A percentile compares a stretch with the other conserved stretches of the same genome.
Evolutionary conservation across 1,140 invertebrate species (phyloP).

Genomic region (Artemia franciscana): DNA sequence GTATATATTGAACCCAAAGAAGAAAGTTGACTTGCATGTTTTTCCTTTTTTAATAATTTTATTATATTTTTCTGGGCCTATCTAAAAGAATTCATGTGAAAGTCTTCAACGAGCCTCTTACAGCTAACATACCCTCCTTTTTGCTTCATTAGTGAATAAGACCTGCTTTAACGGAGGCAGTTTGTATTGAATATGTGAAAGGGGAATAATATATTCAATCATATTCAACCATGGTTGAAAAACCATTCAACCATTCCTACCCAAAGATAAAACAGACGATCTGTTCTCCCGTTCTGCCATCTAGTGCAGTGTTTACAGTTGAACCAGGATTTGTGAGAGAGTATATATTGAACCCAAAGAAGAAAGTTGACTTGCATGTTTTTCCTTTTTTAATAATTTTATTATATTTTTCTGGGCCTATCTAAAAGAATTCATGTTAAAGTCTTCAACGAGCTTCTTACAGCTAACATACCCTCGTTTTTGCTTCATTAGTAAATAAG

Average conservation of each 20-base stretch:
- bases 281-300: conserved; percentile 11
- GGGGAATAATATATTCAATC: too few relatives aligned
- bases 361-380: conserved; percentile 5
- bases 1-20: conserved; percentile 5
- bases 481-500: too few relatives aligned
- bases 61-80: too few relatives aligned
- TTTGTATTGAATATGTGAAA: too few relatives aligned
- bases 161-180: too few relatives aligned
- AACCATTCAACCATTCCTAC: conserved; percentile 65
- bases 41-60: conserved; percentile 1
- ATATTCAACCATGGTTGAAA: too few relatives aligned
- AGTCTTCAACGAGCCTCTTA: too few relatives aligned
- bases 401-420: background rate
- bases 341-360: conserved; percentile 5
- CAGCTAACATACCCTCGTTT: too few relatives aligned
- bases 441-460: too few relatives aligned
- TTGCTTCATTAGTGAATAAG: too few relatives aligned
- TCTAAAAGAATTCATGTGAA: too few relatives aligned
- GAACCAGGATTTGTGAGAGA: conserved; percentile 7
- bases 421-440: background rate
- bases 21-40: conserved; percentile 5
- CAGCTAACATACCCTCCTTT: too few relatives aligned
- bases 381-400: conserved; percentile 1
- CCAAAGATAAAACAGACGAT: conserved; percentile 57
- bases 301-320: conserved; percentile 3